Evolutionary conservation across 2,113 vertebrate species (phyloP).

Genomic region (Casuarius casuarius): DNA sequence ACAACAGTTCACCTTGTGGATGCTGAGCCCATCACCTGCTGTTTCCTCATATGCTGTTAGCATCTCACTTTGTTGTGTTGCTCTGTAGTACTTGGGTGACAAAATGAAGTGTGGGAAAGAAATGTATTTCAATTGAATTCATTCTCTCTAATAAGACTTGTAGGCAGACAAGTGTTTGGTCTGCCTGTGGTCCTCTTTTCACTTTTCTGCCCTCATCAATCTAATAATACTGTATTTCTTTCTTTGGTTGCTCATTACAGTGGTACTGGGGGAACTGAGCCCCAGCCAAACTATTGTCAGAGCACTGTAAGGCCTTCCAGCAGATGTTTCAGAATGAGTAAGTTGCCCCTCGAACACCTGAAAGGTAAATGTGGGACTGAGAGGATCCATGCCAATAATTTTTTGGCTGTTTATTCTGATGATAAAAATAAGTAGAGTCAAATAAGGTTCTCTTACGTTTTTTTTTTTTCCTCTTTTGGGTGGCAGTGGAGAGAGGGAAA

Average conservation of each 20-base stretch:
- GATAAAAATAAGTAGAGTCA: not conserved
- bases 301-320: no score
- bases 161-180: not conserved
- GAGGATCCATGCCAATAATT: not conserved
- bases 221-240: not conserved
- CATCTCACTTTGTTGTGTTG: not conserved
- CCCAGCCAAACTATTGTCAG: not conserved
- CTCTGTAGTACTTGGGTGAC: not conserved
- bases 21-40: accelerated
- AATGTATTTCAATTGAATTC: not conserved
- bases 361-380: not conserved
- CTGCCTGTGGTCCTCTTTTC: not conserved
- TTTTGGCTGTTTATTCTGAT: not conserved
- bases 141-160: not conserved
- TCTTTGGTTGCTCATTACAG: accelerated
- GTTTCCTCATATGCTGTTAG: not conserved
- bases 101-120: not conserved
- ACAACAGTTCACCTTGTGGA: accelerated
- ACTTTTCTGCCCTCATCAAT: not conserved
- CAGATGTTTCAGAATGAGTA: not conserved
- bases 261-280: not conserved
- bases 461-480: not conserved
- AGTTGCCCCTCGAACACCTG: not conserved
- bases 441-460: not conserved
- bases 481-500: not conserved